Percentiles rank a stretch among this genome's conserved stretches.
These are phyloP conservation scores for Condylura cristata DNA, from an alignment of 2,113 vertebrate species.

Conservation along the genomic window DNA sequence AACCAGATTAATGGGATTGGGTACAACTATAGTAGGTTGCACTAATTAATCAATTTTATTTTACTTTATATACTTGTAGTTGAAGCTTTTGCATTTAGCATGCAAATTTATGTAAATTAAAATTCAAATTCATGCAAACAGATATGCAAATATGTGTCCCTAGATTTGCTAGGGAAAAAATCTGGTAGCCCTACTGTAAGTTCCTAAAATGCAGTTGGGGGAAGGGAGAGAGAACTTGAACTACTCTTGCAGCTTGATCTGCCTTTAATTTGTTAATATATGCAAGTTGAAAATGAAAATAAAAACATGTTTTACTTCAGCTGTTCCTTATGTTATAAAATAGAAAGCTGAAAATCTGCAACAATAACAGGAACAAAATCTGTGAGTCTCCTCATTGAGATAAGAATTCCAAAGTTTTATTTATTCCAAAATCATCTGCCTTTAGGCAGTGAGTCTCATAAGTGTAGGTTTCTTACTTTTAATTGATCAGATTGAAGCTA, in stretches of 20 bases:
- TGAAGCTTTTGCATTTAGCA: slow-evolving; percentile 64
- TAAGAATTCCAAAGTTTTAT: slow-evolving; percentile 78
- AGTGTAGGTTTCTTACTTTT: slow-evolving; percentile 61
- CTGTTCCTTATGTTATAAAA: slow-evolving; percentile 83
- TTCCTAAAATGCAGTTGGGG: slow-evolving; percentile 74
- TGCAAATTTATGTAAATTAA: slow-evolving; percentile 83
- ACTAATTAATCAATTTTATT: slow-evolving; percentile 84
- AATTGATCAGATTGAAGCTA: slow-evolving; percentile 62
- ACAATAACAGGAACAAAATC: slow-evolving; percentile 83
- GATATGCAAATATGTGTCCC: slow-evolving; percentile 81
- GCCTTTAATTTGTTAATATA: slow-evolving; percentile 83
- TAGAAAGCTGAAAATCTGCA: slow-evolving; percentile 82
- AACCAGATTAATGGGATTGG: slow-evolving; percentile 78
- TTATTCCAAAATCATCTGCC: slow-evolving; percentile 76
- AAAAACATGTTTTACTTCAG: slow-evolving; percentile 84
- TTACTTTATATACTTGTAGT: slow-evolving; percentile 77
- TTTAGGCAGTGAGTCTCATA: slow-evolving; percentile 52
- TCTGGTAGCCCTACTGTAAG: slow-evolving; percentile 82
- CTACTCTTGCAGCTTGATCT: slow-evolving; percentile 73
- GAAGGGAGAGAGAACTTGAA: slow-evolving; percentile 71
- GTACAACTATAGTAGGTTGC: slow-evolving; percentile 74
- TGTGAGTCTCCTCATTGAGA: slow-evolving; percentile 75
- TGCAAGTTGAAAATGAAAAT: slow-evolving; percentile 82
- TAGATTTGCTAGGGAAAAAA: slow-evolving; percentile 79
- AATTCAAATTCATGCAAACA: slow-evolving; percentile 79